Evolutionary conservation across 2,797 vertebrate genomes (phyloP).

Genomic region (Sebastes diaconus): DNA sequence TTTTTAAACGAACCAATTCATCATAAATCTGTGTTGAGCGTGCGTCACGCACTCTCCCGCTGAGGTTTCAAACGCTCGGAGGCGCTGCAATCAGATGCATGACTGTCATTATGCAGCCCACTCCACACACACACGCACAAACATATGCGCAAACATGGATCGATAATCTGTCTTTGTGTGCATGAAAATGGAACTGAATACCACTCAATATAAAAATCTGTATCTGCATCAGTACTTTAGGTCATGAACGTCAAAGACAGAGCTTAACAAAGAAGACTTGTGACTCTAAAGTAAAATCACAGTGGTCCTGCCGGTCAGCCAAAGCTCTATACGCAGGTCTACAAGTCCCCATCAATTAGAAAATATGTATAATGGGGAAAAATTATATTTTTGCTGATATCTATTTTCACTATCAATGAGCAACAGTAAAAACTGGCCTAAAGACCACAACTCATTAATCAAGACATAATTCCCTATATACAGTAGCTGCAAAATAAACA

Average conservation of each 20-base stretch:
- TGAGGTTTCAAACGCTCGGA: conserved; percentile 21
- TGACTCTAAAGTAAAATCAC: background rate
- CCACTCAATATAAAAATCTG: background rate
- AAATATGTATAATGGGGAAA: background rate
- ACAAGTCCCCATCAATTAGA: background rate
- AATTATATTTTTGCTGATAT: background rate
- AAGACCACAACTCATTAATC: background rate
- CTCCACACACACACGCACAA: background rate
- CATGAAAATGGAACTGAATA: conserved; percentile 8
- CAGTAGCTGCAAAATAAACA: background rate
- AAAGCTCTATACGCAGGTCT: background rate
- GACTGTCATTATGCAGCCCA: conserved; percentile 18
- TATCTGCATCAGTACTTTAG: background rate
- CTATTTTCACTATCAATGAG: background rate
- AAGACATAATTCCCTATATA: background rate
- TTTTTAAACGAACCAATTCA: conserved; percentile 47
- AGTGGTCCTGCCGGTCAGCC: background rate
- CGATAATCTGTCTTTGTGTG: conserved; percentile 13
- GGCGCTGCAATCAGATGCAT: conserved; percentile 42
- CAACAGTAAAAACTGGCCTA: background rate
- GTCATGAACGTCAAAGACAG: background rate
- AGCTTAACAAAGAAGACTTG: background rate
- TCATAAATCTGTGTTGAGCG: conserved; percentile 27
- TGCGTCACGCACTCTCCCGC: conserved; percentile 27
- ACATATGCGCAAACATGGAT: conserved; percentile 1